Evolutionary conservation across 2,888 invertebrate species (phyloP).

Genomic region (Celastrina argiolus): DNA sequence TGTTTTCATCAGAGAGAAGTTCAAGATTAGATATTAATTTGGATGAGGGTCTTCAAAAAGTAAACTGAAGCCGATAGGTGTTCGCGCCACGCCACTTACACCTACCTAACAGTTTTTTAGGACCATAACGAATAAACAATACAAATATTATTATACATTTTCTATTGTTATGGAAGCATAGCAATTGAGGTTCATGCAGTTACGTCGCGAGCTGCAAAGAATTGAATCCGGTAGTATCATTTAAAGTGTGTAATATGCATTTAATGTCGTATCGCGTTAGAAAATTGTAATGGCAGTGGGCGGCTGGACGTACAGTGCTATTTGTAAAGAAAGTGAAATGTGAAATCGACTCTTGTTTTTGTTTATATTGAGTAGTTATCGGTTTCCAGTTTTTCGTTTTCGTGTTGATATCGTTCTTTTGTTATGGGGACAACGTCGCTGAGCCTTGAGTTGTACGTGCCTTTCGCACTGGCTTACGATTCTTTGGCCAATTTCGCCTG

Average conservation of each 20-base stretch:
- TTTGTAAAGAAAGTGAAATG: slow-evolving; percentile 61
- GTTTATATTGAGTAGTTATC: neutral
- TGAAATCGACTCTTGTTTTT: slow-evolving; percentile 35
- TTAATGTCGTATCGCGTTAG: slow-evolving; percentile 51
- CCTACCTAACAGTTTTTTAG: too few relatives aligned
- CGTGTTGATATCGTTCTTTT: neutral
- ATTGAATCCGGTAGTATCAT: slow-evolving; percentile 32
- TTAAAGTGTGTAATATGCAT: slow-evolving; percentile 25
- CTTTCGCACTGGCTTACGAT: neutral
- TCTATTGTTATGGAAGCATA: slow-evolving; percentile 23
- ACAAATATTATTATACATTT: neutral
- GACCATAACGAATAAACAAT: neutral
- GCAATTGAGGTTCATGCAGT: slow-evolving; percentile 29
- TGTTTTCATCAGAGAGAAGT: too few relatives aligned
- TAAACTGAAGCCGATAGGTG: neutral
- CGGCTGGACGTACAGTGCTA: slow-evolving; percentile 34
- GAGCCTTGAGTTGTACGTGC: slow-evolving; percentile 4
- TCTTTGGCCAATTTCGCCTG: neutral
- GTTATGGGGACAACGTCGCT: neutral
- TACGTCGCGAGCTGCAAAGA: slow-evolving; percentile 28
- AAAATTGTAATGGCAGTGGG: slow-evolving; percentile 47
- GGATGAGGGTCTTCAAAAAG: too few relatives aligned
- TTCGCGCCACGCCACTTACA: too few relatives aligned
- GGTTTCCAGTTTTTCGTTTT: slow-evolving; percentile 3
- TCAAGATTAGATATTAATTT: too few relatives aligned